A percentile compares a stretch with the other conserved stretches of the same genome.
Evolutionary conservation across 1,140 invertebrate species (phyloP).

Genomic region (Magallana ariakensis): DNA sequence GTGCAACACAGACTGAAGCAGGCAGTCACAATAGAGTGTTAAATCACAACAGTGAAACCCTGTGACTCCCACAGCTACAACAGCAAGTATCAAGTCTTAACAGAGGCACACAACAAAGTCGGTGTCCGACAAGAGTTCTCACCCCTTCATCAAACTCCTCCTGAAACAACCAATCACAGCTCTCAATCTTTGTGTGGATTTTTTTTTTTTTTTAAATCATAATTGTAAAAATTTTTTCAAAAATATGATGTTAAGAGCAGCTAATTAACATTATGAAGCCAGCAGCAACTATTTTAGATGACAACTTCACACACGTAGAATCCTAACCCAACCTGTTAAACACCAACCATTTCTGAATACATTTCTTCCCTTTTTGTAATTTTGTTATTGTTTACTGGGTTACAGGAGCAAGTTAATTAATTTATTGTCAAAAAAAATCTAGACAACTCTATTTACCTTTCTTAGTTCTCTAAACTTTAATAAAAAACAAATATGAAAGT

Average conservation of each 20-base stretch:
- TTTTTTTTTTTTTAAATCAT: too few species aligned
- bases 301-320: background rate
- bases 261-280: too few species aligned
- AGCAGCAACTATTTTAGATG: background rate
- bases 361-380: too few species aligned
- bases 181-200: too few species aligned
- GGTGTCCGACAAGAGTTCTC: constrained; percentile 3
- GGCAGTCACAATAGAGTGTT: constrained; percentile 9
- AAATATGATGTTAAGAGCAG: too few species aligned
- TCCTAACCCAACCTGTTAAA: too few species aligned
- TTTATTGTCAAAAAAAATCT: too few species aligned
- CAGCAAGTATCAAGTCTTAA: constrained; percentile 12
- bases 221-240: too few species aligned
- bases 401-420: too few species aligned
- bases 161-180: constrained; percentile 16
- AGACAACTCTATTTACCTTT: background rate
- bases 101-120: constrained; percentile 1
- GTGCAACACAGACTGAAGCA: background rate
- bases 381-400: too few species aligned
- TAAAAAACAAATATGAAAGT: background rate
- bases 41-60: background rate
- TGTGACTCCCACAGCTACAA: background rate
- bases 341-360: too few species aligned
- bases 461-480: background rate
- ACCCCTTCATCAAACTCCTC: constrained; percentile 4